phyloP scores from a whole-genome alignment of 1,140 invertebrate species.

The Microplitis mediator region DNA sequence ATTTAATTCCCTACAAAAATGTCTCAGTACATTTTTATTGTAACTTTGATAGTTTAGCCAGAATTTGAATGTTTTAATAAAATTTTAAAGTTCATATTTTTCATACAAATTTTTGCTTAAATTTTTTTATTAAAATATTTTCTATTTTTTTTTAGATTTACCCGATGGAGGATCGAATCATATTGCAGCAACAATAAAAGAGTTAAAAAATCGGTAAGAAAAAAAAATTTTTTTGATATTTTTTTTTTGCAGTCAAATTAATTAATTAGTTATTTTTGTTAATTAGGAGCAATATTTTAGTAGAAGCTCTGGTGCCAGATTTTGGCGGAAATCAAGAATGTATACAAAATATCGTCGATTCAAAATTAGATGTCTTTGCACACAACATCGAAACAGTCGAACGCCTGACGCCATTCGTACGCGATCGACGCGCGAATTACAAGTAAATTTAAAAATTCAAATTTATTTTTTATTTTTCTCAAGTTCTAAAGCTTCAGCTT shows the following conservation, averaged over 20 bases:
- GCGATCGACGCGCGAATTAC: constrained; percentile 86
- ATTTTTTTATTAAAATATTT: constrained; percentile 27
- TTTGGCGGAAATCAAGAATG: constrained; percentile 84
- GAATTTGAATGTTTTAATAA: too few species aligned
- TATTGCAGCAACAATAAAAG: constrained; percentile 87
- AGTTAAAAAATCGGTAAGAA: constrained; percentile 73
- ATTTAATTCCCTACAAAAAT: too few species aligned
- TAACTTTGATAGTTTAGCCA: too few species aligned
- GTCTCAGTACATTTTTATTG: too few species aligned
- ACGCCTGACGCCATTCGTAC: constrained; percentile 83
- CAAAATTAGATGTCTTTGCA: constrained; percentile 92
- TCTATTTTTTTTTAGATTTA: constrained; percentile 68
- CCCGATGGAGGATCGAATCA: constrained; percentile 89
- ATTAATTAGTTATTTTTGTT: not conserved
- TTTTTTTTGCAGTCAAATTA: not conserved
- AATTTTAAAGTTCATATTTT: too few species aligned
- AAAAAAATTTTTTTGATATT: not conserved
- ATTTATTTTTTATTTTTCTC: too few species aligned
- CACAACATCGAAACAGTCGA: constrained; percentile 98
- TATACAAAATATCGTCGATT: constrained; percentile 78
- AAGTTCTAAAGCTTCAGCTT: too few species aligned
- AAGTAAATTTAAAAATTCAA: constrained; percentile 49
- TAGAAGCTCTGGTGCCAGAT: constrained; percentile 97
- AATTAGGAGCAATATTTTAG: constrained; percentile 80
- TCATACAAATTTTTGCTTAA: too few species aligned